A percentile compares a stretch with the other conserved stretches of the same genome.
phyloP scores from a whole-genome alignment of 2,113 vertebrate genomes.

The Osmerus eperlanus region DNA sequence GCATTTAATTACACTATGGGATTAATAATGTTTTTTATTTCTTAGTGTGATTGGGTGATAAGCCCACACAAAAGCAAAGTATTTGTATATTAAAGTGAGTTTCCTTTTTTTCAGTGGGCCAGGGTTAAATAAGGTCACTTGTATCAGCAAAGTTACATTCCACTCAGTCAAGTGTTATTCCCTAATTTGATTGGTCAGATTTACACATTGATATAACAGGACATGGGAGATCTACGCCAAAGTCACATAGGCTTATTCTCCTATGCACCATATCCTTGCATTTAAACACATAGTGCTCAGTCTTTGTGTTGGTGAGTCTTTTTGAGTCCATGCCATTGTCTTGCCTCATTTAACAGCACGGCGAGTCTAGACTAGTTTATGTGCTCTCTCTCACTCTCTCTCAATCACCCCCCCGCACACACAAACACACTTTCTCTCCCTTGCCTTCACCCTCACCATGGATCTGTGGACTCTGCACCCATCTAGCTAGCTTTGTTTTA shows the following conservation, averaged over 20 bases:
- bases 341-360: constrained; percentile 28
- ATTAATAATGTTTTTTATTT: neutral
- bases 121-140: neutral
- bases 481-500: constrained; percentile 58
- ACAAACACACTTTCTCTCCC: neutral
- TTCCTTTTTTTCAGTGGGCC: too few relatives aligned
- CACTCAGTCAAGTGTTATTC: neutral
- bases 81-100: neutral
- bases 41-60: neutral
- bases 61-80: neutral
- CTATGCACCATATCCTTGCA: neutral
- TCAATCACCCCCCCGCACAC: neutral
- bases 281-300: constrained; percentile 7
- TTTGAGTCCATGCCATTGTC: constrained; percentile 14
- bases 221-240: neutral
- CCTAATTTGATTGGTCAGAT: neutral
- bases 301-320: neutral
- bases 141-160: neutral
- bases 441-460: neutral
- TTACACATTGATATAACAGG: neutral
- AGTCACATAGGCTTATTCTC: neutral
- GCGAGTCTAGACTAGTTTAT: constrained; percentile 57
- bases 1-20: neutral
- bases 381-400: constrained; percentile 6
- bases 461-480: constrained; percentile 65